Conservation (phyloP, 2,113 vertebrate species). For the Notiomystis cincta region DNA sequence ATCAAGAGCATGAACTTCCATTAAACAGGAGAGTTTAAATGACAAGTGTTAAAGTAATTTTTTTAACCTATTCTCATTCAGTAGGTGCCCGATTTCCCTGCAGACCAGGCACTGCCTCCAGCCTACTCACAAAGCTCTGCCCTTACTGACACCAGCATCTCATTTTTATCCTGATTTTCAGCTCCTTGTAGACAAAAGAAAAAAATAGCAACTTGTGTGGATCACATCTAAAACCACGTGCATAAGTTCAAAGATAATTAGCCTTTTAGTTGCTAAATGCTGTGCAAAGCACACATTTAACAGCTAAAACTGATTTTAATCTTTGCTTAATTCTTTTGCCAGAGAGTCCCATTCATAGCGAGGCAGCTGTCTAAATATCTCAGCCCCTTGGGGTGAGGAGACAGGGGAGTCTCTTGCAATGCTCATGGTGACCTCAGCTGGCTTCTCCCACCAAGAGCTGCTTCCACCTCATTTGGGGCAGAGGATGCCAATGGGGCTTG, state of each 20-base stretch:
- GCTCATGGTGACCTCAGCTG: slow-evolving; percentile 38
- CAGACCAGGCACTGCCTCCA: background rate
- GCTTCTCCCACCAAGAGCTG: background rate
- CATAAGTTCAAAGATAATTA: slow-evolving; percentile 64
- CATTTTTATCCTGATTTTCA: slow-evolving; percentile 7
- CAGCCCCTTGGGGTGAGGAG: slow-evolving; percentile 21
- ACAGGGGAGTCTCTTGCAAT: background rate
- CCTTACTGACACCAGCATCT: background rate
- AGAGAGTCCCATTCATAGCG: slow-evolving; percentile 37
- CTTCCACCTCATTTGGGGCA: background rate
- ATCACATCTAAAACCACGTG: slow-evolving; percentile 36
- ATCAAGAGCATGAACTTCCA: background rate
- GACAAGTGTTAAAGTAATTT: background rate
- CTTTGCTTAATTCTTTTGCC: slow-evolving; percentile 65
- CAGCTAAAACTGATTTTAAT: slow-evolving; percentile 64
- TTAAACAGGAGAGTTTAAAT: background rate
- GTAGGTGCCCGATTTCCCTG: background rate
- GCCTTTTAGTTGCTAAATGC: slow-evolving; percentile 30
- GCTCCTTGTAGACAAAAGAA: background rate
- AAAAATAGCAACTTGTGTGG: background rate
- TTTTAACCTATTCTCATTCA: background rate
- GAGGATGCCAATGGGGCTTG: background rate
- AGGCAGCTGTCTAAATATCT: slow-evolving; percentile 59
- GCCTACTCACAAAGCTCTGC: background rate
- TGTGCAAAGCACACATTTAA: slow-evolving; percentile 55